A percentile compares a stretch with the other conserved stretches of the same genome.
Evolutionary conservation across 2,888 invertebrate species (phyloP).

Genomic region (Philaethria dido): DNA sequence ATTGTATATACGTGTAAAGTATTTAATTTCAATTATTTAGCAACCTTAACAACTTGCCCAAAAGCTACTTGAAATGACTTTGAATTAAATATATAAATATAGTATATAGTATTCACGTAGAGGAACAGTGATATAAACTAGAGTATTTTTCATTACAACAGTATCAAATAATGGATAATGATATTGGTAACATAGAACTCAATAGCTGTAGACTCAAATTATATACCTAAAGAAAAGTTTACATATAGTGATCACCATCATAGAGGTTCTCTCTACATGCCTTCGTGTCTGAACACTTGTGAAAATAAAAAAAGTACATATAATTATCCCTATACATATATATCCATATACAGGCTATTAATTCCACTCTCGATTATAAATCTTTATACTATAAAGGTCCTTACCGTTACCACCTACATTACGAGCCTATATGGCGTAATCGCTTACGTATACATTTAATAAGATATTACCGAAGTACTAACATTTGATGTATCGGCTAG

Average conservation of each 20-base stretch:
- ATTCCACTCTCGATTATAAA: constrained; percentile 25
- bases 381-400: constrained; percentile 43
- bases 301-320: not conserved
- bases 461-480: constrained; percentile 63
- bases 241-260: too few relatives aligned
- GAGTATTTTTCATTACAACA: not conserved
- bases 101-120: not conserved
- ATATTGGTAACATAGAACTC: too few relatives aligned
- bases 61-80: not conserved
- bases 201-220: too few relatives aligned
- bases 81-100: constrained; percentile 1
- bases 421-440: constrained; percentile 59
- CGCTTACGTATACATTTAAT: constrained; percentile 61
- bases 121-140: not conserved
- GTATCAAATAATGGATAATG: not conserved
- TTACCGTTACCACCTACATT: constrained; percentile 68
- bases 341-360: constrained; percentile 2
- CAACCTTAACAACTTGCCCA: not conserved
- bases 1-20: constrained; percentile 3
- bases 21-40: not conserved
- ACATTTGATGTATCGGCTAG: constrained; percentile 78
- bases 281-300: not conserved
- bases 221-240: too few relatives aligned
- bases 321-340: constrained; percentile 11
- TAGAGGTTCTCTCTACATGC: not conserved